These are phyloP conservation scores for Penaeus indicus DNA, from an alignment of 1,140 invertebrate genomes.

Conservation along the genomic window DNA sequence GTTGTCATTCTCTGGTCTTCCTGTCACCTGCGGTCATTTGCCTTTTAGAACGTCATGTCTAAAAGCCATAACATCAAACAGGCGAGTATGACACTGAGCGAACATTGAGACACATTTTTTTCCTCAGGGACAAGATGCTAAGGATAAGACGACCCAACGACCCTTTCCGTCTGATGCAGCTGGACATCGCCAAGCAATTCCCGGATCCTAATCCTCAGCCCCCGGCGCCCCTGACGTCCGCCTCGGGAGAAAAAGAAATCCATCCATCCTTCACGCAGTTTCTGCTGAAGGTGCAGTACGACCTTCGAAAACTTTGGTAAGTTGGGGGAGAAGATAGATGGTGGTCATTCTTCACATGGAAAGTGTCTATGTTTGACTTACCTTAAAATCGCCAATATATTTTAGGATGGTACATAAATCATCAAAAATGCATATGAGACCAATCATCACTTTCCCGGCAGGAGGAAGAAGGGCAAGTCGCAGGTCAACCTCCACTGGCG, in stretches of 20 bases:
- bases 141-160: neutral
- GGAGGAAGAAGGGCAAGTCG: neutral
- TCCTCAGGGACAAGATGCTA: constrained; percentile 16
- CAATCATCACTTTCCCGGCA: neutral
- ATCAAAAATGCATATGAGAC: neutral
- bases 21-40: too few species aligned
- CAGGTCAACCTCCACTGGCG: constrained; percentile 38
- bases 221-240: neutral
- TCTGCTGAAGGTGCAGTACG: neutral
- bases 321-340: neutral
- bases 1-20: too few species aligned
- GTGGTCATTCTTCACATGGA: neutral
- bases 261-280: constrained; percentile 32
- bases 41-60: too few species aligned
- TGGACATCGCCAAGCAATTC: neutral
- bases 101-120: neutral
- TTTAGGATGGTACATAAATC: too few species aligned
- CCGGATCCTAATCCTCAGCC: neutral
- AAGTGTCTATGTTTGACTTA: neutral
- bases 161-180: neutral
- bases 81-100: neutral
- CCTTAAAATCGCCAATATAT: neutral
- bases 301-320: neutral
- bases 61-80: neutral
- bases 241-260: neutral